Conservation (phyloP, 2,888 invertebrate species). For the Polia nebulosa region DNA sequence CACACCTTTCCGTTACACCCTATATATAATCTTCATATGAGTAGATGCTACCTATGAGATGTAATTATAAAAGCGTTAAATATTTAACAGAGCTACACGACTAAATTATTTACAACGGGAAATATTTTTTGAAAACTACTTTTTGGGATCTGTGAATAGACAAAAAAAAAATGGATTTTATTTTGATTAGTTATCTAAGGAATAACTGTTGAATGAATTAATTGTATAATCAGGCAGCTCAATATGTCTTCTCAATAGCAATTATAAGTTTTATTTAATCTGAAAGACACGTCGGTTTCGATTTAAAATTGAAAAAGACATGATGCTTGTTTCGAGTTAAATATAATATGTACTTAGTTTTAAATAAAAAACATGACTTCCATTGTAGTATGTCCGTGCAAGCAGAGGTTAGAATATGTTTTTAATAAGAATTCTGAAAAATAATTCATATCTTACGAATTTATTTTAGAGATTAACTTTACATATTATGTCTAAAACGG, state of each 20-base stretch:
- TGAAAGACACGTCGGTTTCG: background rate
- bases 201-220: background rate
- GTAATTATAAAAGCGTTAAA: background rate
- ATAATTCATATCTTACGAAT: slow-evolving; percentile 28
- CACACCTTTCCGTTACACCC: too few species aligned
- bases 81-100: background rate
- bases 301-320: background rate
- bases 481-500: background rate
- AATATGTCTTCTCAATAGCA: background rate
- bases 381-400: background rate
- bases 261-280: background rate
- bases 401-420: background rate
- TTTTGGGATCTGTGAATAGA: slow-evolving; percentile 22
- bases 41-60: background rate
- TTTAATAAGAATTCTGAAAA: background rate
- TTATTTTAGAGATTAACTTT: slow-evolving; percentile 14
- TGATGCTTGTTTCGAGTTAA: background rate
- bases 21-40: too few species aligned
- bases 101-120: slow-evolving; percentile 7
- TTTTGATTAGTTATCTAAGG: background rate
- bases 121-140: slow-evolving; percentile 20
- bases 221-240: slow-evolving; percentile 28
- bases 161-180: background rate
- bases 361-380: background rate
- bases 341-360: background rate